Percentiles rank a stretch among this genome's conserved stretches.
These are phyloP conservation scores for Apus apus DNA, from an alignment of 2,113 vertebrate genomes.

Conservation along the genomic window DNA sequence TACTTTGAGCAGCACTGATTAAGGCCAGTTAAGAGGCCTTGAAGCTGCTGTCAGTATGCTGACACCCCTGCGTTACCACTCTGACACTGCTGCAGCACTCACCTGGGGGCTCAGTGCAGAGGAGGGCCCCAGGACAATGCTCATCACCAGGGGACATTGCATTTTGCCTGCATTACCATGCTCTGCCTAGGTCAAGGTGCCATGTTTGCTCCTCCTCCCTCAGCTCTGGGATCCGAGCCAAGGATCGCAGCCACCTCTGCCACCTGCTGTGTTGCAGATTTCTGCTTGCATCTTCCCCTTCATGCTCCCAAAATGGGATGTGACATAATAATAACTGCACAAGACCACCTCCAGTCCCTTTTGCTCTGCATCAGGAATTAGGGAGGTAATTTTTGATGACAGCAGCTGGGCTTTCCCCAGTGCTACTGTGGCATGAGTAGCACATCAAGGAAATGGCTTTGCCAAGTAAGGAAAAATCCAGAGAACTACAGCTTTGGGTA, in stretches of 20 bases:
- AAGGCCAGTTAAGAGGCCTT: background rate
- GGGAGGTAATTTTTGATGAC: background rate
- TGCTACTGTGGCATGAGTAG: fast-evolving
- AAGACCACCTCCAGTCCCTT: background rate
- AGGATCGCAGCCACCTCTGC: background rate
- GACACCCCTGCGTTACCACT: background rate
- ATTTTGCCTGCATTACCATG: fast-evolving
- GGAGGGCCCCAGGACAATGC: fast-evolving
- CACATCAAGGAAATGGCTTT: background rate
- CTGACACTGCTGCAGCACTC: fast-evolving
- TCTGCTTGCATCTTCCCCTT: background rate
- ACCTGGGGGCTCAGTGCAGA: background rate
- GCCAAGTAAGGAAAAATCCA: background rate
- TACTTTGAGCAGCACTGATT: background rate
- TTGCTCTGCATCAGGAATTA: background rate
- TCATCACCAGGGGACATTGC: fast-evolving
- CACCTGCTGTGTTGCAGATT: background rate
- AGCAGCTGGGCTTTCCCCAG: background rate
- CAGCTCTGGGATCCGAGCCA: fast-evolving
- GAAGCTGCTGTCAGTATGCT: background rate
- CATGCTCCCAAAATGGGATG: fast-evolving
- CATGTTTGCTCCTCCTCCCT: background rate
- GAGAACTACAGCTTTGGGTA: background rate
- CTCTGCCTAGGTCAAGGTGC: background rate
- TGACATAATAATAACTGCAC: fast-evolving